Conservation (phyloP, 2,888 invertebrate species). For the Euzetes globulus region DNA sequence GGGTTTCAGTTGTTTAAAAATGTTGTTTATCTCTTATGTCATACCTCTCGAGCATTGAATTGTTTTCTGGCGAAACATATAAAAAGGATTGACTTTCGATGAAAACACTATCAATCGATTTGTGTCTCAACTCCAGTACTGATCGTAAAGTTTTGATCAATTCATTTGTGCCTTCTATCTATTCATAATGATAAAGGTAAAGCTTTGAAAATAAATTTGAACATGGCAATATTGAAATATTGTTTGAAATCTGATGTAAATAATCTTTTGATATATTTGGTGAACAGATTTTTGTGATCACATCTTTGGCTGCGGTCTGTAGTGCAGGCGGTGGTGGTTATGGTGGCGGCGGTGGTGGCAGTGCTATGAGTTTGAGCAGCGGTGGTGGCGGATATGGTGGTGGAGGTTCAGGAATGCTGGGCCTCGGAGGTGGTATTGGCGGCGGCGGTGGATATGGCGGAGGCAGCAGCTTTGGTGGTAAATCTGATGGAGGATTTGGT, state of each 20-base stretch:
- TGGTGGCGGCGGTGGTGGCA: neutral
- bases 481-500: neutral
- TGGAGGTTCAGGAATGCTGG: no score
- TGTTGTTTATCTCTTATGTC: neutral
- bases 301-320: constrained; percentile 12
- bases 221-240: neutral
- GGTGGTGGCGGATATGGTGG: constrained; percentile 32
- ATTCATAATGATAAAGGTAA: no score
- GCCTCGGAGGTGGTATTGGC: neutral
- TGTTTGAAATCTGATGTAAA: neutral
- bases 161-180: no score
- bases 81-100: neutral
- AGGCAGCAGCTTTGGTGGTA: neutral
- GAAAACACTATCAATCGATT: neutral
- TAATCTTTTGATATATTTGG: neutral
- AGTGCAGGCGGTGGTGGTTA: constrained; percentile 15
- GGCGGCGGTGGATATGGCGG: neutral
- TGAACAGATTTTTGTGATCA: constrained; percentile 4
- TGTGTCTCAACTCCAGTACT: no score
- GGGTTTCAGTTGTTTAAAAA: no score
- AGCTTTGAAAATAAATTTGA: no score
- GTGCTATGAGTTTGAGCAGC: neutral
- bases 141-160: no score
- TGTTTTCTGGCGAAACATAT: neutral
- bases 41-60: neutral